phyloP scores from a whole-genome alignment of 1,140 invertebrate genomes.

The Lethocerus indicus region DNA sequence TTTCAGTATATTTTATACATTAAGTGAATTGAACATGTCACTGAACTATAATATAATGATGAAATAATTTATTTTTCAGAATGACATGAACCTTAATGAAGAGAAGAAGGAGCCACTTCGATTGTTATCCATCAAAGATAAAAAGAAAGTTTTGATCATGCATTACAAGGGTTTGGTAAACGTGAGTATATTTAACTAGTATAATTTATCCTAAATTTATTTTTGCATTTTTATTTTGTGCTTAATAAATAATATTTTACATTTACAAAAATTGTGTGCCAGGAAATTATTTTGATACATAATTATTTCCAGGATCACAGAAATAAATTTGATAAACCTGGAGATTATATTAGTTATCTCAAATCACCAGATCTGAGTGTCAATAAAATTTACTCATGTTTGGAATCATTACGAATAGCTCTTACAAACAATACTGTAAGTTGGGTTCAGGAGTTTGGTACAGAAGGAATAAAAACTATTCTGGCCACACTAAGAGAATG shows the following conservation, averaged over 20 bases:
- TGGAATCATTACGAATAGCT: constrained; percentile 79
- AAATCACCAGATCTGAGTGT: constrained; percentile 62
- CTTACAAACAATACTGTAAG: constrained; percentile 86
- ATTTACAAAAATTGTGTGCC: not conserved
- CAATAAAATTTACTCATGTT: constrained; percentile 65
- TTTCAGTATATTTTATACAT: not conserved
- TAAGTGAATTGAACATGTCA: not conserved
- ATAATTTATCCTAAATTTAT: not conserved
- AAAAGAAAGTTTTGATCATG: constrained; percentile 63
- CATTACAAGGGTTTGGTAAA: constrained; percentile 51
- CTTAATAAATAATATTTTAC: not conserved
- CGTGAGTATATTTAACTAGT: constrained; percentile 12
- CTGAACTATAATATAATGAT: constrained; percentile 8
- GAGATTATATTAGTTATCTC: constrained; percentile 71
- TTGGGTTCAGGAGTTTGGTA: constrained; percentile 91
- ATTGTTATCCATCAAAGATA: constrained; percentile 46
- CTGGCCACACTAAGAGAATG: constrained; percentile 62
- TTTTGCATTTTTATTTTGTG: not conserved
- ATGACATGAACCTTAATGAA: constrained; percentile 79
- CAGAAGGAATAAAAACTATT: constrained; percentile 57
- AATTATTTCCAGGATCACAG: constrained; percentile 30
- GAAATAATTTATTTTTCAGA: constrained; percentile 31
- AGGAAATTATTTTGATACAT: not conserved
- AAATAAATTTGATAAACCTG: constrained; percentile 65
- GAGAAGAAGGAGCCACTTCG: constrained; percentile 69